Conservation (phyloP, 2,888 invertebrate species). For the Thalpophila matura region DNA sequence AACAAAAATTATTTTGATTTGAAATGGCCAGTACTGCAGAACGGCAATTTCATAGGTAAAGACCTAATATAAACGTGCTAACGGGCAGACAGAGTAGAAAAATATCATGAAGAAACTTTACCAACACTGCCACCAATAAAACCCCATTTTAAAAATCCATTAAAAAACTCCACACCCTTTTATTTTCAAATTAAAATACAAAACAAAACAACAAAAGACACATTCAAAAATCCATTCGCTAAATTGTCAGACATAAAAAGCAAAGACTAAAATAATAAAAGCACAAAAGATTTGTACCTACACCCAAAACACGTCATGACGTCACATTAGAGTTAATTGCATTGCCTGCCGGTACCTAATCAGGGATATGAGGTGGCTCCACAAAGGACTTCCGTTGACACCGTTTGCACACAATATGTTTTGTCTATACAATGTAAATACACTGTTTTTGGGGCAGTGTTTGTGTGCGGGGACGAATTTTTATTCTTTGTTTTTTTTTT, state of each 20-base stretch:
- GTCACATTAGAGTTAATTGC: slow-evolving; percentile 65
- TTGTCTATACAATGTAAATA: slow-evolving; percentile 62
- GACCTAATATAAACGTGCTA: no score
- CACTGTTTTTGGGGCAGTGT: slow-evolving; percentile 46
- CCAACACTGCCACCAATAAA: no score
- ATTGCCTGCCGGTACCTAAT: slow-evolving; percentile 62
- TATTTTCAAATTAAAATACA: slow-evolving; percentile 12
- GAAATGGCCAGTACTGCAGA: no score
- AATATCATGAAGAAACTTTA: no score
- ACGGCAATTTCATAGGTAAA: no score
- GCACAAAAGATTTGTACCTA: slow-evolving; percentile 50
- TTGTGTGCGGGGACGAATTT: slow-evolving; percentile 16
- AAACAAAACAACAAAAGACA: slow-evolving; percentile 31
- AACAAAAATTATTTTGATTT: no score
- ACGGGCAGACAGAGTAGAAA: no score
- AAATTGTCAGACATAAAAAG: slow-evolving; percentile 53
- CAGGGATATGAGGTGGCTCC: slow-evolving; percentile 70
- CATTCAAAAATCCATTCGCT: slow-evolving; percentile 46
- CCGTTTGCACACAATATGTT: slow-evolving; percentile 64
- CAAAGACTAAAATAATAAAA: slow-evolving; percentile 58
- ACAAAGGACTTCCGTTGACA: slow-evolving; percentile 68
- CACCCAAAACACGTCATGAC: slow-evolving; percentile 40
- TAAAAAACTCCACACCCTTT: not conserved
- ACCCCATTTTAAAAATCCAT: not conserved
- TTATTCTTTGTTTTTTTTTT: slow-evolving; percentile 13